Evolutionary conservation across 2,888 invertebrate genomes (phyloP).

Genomic region (Drosophila imparisetae): DNA sequence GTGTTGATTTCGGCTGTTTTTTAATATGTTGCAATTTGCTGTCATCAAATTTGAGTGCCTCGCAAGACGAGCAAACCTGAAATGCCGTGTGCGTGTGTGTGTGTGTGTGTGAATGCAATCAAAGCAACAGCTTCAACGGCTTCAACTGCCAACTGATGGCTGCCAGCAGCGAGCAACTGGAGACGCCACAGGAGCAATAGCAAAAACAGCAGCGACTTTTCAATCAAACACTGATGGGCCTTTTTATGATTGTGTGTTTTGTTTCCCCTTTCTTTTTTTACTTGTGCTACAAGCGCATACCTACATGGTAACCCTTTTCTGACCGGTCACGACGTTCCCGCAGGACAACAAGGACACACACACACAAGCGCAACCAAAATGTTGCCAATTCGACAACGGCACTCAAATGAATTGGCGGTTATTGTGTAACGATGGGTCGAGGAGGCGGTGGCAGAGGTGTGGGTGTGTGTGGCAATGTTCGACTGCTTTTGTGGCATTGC

Average conservation of each 20-base stretch:
- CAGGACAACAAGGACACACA: slow-evolving; percentile 54
- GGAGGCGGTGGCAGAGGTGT: neutral
- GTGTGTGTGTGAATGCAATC: slow-evolving; percentile 63
- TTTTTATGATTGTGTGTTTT: slow-evolving; percentile 56
- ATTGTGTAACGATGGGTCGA: slow-evolving; percentile 41
- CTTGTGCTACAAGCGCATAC: neutral
- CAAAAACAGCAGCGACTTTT: slow-evolving; percentile 58
- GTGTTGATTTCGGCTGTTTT: slow-evolving; percentile 45
- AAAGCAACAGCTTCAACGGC: slow-evolving; percentile 56
- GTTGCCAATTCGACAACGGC: slow-evolving; percentile 80
- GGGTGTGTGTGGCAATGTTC: neutral
- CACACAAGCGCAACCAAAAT: slow-evolving; percentile 51
- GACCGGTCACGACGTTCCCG: slow-evolving; percentile 62
- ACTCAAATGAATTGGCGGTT: slow-evolving; percentile 81
- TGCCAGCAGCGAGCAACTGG: slow-evolving; percentile 22
- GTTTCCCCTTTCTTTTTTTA: neutral
- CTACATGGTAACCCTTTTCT: slow-evolving; percentile 65
- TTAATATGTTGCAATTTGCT: slow-evolving; percentile 71
- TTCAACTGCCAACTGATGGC: slow-evolving; percentile 55
- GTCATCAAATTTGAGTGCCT: slow-evolving; percentile 67
- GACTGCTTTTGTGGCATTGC: slow-evolving; percentile 53
- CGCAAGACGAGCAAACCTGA: slow-evolving; percentile 21
- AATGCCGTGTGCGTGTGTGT: slow-evolving; percentile 5
- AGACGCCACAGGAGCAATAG: slow-evolving; percentile 17
- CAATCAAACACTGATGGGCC: slow-evolving; percentile 74